Conservation (phyloP, 2,113 vertebrate species). For the Poicephalus meyeri region DNA sequence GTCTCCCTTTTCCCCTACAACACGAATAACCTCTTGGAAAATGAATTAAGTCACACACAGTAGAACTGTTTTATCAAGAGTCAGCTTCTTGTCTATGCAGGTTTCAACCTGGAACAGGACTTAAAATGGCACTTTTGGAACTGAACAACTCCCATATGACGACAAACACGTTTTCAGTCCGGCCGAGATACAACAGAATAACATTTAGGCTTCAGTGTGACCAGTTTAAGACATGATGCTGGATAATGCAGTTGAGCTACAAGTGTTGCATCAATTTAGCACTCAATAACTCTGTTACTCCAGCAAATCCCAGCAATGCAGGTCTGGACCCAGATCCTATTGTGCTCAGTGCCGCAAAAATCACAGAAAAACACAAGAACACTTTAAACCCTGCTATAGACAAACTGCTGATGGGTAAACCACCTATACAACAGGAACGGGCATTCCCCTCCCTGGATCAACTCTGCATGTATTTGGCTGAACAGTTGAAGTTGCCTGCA, state of each 20-base stretch:
- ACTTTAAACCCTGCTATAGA: neutral
- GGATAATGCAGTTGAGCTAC: neutral
- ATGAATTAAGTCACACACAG: neutral
- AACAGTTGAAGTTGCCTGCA: neutral
- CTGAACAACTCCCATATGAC: neutral
- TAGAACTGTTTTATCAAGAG: neutral
- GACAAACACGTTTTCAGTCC: neutral
- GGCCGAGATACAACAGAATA: neutral
- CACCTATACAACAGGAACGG: neutral
- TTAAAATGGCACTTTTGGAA: neutral
- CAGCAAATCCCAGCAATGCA: neutral
- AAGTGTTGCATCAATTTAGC: neutral
- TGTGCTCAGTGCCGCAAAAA: neutral
- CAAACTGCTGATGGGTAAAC: neutral
- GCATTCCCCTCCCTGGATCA: neutral
- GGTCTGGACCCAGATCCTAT: neutral
- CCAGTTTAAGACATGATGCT: neutral
- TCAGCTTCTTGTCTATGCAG: neutral
- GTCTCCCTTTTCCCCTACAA: neutral
- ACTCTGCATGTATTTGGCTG: neutral
- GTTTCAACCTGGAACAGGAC: neutral
- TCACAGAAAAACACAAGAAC: neutral
- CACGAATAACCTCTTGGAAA: neutral
- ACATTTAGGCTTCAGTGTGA: neutral
- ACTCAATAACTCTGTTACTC: neutral